Evolutionary conservation across 2,888 invertebrate genomes (phyloP).

Genomic region (Anaspis maculata): DNA sequence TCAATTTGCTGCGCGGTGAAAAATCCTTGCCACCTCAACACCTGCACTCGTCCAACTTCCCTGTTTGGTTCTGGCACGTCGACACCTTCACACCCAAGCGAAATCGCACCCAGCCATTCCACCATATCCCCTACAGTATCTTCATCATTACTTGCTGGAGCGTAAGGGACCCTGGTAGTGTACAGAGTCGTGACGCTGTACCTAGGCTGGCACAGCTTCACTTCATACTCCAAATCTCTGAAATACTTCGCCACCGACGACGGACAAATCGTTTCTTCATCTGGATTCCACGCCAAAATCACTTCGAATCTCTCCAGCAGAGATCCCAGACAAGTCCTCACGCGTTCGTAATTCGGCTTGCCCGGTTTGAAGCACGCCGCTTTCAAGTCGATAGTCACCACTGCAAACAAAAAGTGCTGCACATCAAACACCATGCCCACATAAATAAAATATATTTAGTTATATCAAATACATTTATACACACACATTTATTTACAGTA

Average conservation of each 20-base stretch:
- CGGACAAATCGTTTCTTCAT: slow-evolving; percentile 45
- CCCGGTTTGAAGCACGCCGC: slow-evolving; percentile 41
- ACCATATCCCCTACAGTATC: no score
- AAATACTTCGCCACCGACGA: slow-evolving; percentile 55
- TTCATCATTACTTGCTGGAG: slow-evolving; percentile 25
- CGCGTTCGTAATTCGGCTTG: slow-evolving; percentile 43
- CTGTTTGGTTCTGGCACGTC: slow-evolving; percentile 34
- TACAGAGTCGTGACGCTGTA: slow-evolving; percentile 33
- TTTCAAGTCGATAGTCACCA: slow-evolving; percentile 46
- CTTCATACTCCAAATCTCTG: slow-evolving; percentile 38
- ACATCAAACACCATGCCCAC: not conserved
- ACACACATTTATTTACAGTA: slow-evolving; percentile 9
- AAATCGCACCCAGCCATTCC: slow-evolving; percentile 50
- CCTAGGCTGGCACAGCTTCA: slow-evolving; percentile 42
- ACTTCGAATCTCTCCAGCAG: slow-evolving; percentile 41
- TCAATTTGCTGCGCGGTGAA: slow-evolving; percentile 40
- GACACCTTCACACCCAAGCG: slow-evolving; percentile 40
- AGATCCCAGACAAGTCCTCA: slow-evolving; percentile 36
- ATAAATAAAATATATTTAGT: slow-evolving; percentile 14
- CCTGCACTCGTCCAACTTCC: slow-evolving; percentile 35
- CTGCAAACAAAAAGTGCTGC: slow-evolving; percentile 39
- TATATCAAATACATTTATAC: slow-evolving; percentile 11
- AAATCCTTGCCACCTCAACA: slow-evolving; percentile 46
- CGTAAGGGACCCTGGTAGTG: slow-evolving; percentile 40
- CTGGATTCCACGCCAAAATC: slow-evolving; percentile 47